Evolutionary conservation across 2,113 vertebrate species (phyloP).

Genomic region (Saimiri boliviensis): DNA sequence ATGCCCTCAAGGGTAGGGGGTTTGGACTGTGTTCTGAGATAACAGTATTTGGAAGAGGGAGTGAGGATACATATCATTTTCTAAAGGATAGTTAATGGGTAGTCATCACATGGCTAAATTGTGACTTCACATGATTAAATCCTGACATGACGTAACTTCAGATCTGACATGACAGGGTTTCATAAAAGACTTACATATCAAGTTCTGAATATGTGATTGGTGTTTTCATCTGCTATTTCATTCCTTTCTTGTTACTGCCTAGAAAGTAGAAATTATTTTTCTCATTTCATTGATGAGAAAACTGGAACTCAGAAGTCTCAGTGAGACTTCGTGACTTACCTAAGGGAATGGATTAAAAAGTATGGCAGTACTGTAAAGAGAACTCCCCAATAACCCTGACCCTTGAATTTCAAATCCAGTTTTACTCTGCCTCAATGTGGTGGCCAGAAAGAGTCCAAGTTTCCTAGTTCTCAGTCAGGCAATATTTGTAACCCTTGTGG

Average conservation of each 20-base stretch:
- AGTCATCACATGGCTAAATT: background rate
- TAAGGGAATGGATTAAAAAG: background rate
- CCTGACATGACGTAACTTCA: background rate
- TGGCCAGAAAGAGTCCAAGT: background rate
- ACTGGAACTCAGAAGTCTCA: background rate
- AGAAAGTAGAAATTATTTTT: constrained; percentile 7
- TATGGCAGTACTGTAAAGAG: background rate
- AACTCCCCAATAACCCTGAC: background rate
- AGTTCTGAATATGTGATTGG: background rate
- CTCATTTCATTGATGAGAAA: constrained; percentile 11
- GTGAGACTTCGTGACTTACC: background rate
- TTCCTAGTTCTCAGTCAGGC: background rate
- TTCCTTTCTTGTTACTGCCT: background rate
- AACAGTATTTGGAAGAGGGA: background rate
- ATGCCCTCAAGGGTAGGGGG: background rate
- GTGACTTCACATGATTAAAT: background rate
- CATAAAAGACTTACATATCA: background rate
- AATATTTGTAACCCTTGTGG: background rate
- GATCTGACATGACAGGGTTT: background rate
- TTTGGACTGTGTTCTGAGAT: background rate
- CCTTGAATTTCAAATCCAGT: background rate
- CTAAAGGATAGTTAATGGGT: background rate
- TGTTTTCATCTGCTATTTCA: background rate
- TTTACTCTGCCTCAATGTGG: background rate
- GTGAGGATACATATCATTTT: background rate